Conservation (phyloP, 2,797 vertebrate genomes). For the Margarornis squamiger region DNA sequence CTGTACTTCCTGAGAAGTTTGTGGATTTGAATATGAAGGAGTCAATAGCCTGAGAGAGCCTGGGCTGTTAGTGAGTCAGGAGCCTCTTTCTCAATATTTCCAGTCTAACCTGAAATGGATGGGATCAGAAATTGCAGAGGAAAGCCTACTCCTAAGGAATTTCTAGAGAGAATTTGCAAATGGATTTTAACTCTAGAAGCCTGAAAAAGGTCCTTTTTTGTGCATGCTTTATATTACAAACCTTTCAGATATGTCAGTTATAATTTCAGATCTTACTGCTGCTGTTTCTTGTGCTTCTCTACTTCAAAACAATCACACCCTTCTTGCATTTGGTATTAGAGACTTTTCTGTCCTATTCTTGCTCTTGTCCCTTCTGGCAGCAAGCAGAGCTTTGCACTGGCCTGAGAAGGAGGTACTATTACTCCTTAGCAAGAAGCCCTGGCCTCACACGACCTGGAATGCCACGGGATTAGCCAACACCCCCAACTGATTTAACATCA, state of each 20-base stretch:
- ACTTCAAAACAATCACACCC: conserved; percentile 4
- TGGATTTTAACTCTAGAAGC: not conserved
- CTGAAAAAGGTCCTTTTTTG: not conserved
- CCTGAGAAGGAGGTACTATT: not conserved
- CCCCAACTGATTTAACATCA: not conserved
- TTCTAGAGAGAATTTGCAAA: not conserved
- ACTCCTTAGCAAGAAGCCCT: not conserved
- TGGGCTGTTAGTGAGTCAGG: not conserved
- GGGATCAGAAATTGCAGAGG: not conserved
- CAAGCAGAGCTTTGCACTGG: not conserved
- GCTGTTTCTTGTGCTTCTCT: conserved; percentile 33
- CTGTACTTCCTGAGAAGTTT: not conserved
- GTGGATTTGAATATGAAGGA: not conserved
- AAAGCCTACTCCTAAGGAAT: not conserved
- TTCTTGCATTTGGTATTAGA: conserved; percentile 36
- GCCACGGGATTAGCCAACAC: not conserved
- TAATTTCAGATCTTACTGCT: not conserved
- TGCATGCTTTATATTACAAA: not conserved
- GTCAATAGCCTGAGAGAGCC: not conserved
- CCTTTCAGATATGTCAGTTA: not conserved
- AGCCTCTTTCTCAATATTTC: conserved; percentile 36
- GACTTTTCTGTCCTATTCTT: conserved; percentile 21
- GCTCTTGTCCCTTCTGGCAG: conserved; percentile 35
- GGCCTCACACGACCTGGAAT: not conserved
- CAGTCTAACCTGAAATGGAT: conserved; percentile 39